Conservation (phyloP, 2,888 invertebrate genomes). For the Plagodis pulveraria region DNA sequence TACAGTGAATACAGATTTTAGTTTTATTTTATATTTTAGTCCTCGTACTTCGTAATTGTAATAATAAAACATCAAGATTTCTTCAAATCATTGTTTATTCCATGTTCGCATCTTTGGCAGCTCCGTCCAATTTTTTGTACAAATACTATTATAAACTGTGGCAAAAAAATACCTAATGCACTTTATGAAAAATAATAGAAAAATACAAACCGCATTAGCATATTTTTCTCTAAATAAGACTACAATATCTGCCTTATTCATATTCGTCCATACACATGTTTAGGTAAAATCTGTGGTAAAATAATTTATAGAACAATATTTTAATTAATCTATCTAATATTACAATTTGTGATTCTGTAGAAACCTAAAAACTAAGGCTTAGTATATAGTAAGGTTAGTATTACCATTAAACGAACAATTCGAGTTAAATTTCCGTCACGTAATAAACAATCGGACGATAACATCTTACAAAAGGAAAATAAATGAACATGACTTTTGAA, state of each 20-base stretch:
- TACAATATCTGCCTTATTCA: too few species aligned
- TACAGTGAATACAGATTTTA: slow-evolving; percentile 20
- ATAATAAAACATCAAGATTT: slow-evolving; percentile 13
- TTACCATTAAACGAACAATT: neutral
- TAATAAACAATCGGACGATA: slow-evolving; percentile 7
- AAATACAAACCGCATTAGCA: slow-evolving; percentile 11
- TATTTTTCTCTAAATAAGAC: neutral
- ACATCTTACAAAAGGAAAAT: neutral
- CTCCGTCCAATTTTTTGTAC: slow-evolving; percentile 14
- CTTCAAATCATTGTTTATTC: slow-evolving; percentile 6
- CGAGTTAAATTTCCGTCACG: slow-evolving; percentile 4
- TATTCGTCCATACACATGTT: too few species aligned
- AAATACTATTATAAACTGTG: slow-evolving; percentile 7
- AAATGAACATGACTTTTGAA: neutral
- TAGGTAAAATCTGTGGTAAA: too few species aligned
- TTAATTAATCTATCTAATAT: slow-evolving; percentile 4
- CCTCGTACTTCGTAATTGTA: neutral
- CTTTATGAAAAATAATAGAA: slow-evolving; percentile 1
- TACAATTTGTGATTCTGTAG: slow-evolving; percentile 20
- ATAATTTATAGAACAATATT: too few species aligned
- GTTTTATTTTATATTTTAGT: slow-evolving; percentile 11
- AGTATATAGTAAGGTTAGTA: slow-evolving; percentile 9
- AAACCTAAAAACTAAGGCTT: slow-evolving; percentile 19
- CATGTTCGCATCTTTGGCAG: slow-evolving; percentile 20
- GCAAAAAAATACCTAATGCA: neutral